Percentiles rank a stretch among this genome's conserved stretches.
Evolutionary conservation across 1,140 invertebrate species (phyloP).

Genomic region (Drosophila tropicalis): DNA sequence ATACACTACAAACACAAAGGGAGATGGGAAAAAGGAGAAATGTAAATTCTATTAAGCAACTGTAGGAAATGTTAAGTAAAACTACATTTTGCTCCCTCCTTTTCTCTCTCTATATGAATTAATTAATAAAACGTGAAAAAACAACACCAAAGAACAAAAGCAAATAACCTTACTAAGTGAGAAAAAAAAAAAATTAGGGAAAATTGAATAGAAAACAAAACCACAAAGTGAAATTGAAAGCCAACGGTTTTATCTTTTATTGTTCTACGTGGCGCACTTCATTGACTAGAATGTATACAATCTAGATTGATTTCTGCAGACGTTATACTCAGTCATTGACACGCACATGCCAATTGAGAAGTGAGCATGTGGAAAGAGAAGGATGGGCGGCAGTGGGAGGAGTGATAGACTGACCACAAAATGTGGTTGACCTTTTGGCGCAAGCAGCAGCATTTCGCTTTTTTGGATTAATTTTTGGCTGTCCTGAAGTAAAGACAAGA

Average conservation of each 20-base stretch:
- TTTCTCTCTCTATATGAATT: not conserved
- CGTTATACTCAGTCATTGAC: conserved; percentile 25
- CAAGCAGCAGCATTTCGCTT: not conserved
- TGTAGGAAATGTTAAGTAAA: not conserved
- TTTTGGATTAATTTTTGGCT: conserved; percentile 6
- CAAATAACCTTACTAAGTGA: not conserved
- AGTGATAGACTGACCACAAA: conserved; percentile 4
- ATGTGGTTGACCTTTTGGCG: conserved; percentile 19
- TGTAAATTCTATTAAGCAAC: not conserved
- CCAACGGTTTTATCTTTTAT: conserved; percentile 5
- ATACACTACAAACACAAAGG: not conserved
- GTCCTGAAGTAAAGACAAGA: not conserved
- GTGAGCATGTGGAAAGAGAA: not conserved
- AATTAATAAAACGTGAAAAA: not conserved
- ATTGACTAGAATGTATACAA: not conserved
- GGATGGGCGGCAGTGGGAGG: not conserved
- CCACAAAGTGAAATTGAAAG: not conserved
- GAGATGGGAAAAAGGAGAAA: not conserved
- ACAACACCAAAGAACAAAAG: conserved; percentile 14
- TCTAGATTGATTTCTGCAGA: conserved; percentile 24
- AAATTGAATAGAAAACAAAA: not conserved
- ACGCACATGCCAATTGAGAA: conserved; percentile 14
- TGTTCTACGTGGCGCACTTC: conserved; percentile 17
- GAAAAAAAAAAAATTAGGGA: not conserved
- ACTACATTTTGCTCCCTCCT: not conserved